Conservation (phyloP, 2,888 invertebrate species). For the Eilema depressum region DNA sequence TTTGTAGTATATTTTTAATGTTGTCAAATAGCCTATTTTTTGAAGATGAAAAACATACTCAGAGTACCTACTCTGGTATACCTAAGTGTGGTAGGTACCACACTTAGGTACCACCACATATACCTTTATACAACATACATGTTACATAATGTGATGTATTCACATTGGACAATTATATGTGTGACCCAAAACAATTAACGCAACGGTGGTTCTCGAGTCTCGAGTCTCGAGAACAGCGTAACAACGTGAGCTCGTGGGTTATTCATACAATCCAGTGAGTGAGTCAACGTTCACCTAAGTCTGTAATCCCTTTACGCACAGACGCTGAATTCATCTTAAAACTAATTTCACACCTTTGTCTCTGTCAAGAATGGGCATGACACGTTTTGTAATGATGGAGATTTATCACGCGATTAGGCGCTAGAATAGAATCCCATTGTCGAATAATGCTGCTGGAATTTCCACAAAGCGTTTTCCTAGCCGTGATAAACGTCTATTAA, state of each 20-base stretch:
- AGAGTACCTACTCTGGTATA: no score
- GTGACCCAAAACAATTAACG: not conserved
- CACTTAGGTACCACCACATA: no score
- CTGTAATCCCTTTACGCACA: not conserved
- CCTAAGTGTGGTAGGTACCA: no score
- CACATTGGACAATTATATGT: not conserved
- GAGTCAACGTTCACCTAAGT: not conserved
- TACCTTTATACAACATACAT: not conserved
- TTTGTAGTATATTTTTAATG: no score
- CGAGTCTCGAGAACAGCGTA: not conserved
- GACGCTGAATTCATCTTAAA: not conserved
- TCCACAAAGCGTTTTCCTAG: not conserved
- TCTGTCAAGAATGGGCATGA: not conserved
- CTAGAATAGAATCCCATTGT: not conserved
- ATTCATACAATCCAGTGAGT: not conserved
- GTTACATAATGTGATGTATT: not conserved
- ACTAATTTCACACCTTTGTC: constrained; percentile 6
- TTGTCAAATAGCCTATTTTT: no score
- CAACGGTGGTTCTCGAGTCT: not conserved
- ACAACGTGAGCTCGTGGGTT: not conserved
- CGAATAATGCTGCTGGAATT: not conserved
- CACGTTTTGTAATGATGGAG: not conserved
- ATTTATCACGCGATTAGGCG: not conserved
- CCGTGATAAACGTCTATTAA: not conserved
- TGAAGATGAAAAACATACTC: no score